Base-by-base conservation (phyloP, 2,113 vertebrate species). In the Synchiropus splendidus region DNA sequence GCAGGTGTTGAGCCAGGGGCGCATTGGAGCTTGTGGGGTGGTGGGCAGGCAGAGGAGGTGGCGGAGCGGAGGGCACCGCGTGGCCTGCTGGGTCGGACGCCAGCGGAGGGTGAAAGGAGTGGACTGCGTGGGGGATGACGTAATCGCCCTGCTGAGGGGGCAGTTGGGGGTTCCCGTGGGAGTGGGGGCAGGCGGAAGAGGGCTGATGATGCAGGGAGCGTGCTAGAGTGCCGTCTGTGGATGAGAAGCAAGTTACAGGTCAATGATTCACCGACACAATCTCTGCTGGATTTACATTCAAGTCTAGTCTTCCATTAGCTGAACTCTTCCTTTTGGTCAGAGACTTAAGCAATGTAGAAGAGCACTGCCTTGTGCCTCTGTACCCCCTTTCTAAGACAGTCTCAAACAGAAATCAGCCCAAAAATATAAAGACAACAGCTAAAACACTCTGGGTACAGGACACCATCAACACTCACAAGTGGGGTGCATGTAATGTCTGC, bases 121-220 rank as follows among this genome's bases (percentile, higher is more conserved):
- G 90, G 30, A 96, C 89, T 1, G 90, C 85, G 74, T 96, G 95
- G 65, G 95, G 92, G 68, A 97, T 90, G 54, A 97, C 89, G 60
- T 97, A 97, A 74, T 97, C 92, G 34, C 90, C 86, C 74, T 89
- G 92, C 21, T 89, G 84, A 43, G 91, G 85, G n/a, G 91, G 86
- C 58, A 90, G 86, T 48, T 92, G 90, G 45, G 92, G 88, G 67
- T 92, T 97, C 54, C 88, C 87, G 51, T 97, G 94, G 64, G 94
- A 87, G 52, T 97, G 95, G 51, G 92, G 95, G 57, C 95, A 98
- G 48, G 90, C 73, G 10, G 92, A 85, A 35, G 94, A 83, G 39
- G 92, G 73, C 75, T 97, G 94, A 75, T 96, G 94, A 69, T 95
- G 92, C 76, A 97, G 87, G 18, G 92, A 89, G 64, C 91, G 90